Evolutionary conservation across 2,888 invertebrate species (phyloP).

Genomic region (Cylindroiulus punctatus): DNA sequence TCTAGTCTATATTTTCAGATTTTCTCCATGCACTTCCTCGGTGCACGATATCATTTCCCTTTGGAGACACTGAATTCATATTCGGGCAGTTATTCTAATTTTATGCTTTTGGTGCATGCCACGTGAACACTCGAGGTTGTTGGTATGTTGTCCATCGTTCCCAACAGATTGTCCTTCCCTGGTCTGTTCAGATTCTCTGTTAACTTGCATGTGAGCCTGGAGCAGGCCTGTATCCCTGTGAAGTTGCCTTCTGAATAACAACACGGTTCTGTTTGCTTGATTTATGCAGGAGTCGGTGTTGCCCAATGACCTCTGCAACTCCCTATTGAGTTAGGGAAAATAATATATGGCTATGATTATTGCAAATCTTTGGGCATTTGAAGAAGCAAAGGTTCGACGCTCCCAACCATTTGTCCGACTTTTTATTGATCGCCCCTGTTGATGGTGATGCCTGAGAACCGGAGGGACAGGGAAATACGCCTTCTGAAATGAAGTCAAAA

Average conservation of each 20-base stretch:
- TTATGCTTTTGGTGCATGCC: not conserved
- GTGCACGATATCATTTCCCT: not conserved
- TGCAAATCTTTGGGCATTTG: slow-evolving; percentile 37
- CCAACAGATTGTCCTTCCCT: not conserved
- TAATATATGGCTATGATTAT: slow-evolving; percentile 40
- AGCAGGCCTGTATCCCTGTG: not conserved
- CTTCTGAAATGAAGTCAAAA: not conserved
- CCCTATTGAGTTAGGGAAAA: slow-evolving; percentile 25
- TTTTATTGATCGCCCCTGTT: not conserved
- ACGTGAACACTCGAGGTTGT: not conserved
- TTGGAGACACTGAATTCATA: not conserved
- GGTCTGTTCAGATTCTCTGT: not conserved
- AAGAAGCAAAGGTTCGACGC: slow-evolving; percentile 35
- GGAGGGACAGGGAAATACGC: not conserved
- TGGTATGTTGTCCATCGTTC: not conserved
- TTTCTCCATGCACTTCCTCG: not conserved
- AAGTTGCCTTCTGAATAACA: slow-evolving; percentile 27
- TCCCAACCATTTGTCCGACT: not conserved
- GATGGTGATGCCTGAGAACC: not conserved
- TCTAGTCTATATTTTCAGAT: not conserved
- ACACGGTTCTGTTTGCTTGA: not conserved
- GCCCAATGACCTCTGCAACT: not conserved
- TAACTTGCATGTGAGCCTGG: not conserved
- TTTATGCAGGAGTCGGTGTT: not conserved
- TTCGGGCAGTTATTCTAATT: slow-evolving; percentile 38